A percentile compares a stretch with the other conserved stretches of the same genome.
Conservation (phyloP, 1,140 invertebrate genomes). For the Aphelenchoides avenae region DNA sequence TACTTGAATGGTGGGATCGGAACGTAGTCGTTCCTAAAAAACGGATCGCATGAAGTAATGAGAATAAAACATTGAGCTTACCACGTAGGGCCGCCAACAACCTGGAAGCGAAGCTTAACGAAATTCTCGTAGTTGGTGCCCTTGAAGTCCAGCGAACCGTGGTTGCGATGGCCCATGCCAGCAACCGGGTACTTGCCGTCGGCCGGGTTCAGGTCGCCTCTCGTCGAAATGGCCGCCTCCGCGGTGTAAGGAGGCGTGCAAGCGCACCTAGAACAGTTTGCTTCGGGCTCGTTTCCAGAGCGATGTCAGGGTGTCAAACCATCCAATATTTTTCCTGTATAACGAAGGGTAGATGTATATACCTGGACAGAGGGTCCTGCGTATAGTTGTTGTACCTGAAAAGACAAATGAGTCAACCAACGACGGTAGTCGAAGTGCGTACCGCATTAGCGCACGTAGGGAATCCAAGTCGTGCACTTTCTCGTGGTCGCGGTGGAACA, state of each 20-base stretch:
- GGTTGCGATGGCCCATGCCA: slow-evolving; percentile 67
- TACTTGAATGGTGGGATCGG: slow-evolving; percentile 37
- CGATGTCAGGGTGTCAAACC: too few relatives aligned
- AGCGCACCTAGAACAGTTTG: slow-evolving; percentile 69
- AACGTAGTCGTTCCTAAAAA: too few relatives aligned
- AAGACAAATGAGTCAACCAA: too few relatives aligned
- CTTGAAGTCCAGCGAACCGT: slow-evolving; percentile 70
- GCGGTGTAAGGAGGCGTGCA: slow-evolving; percentile 72
- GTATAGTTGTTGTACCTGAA: slow-evolving; percentile 22
- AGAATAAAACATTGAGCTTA: too few relatives aligned
- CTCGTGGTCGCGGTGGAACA: slow-evolving; percentile 67
- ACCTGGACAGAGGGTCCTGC: too few relatives aligned
- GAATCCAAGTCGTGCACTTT: slow-evolving; percentile 64
- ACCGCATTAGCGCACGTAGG: slow-evolving; percentile 69
- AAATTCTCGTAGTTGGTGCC: slow-evolving; percentile 61
- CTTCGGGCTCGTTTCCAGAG: too few relatives aligned
- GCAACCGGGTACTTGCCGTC: slow-evolving; percentile 63
- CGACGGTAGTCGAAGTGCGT: slow-evolving; percentile 60
- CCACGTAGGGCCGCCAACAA: slow-evolving; percentile 66
- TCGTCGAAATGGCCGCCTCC: slow-evolving; percentile 63
- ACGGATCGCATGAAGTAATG: too few relatives aligned
- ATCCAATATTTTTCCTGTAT: too few relatives aligned
- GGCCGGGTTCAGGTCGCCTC: slow-evolving; percentile 52
- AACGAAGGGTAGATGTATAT: too few relatives aligned
- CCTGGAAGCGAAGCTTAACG: slow-evolving; percentile 51